Percentiles rank a stretch among this genome's conserved stretches.
Conservation (phyloP, 2,113 vertebrate species). For the Shinisaurus crocodilurus region DNA sequence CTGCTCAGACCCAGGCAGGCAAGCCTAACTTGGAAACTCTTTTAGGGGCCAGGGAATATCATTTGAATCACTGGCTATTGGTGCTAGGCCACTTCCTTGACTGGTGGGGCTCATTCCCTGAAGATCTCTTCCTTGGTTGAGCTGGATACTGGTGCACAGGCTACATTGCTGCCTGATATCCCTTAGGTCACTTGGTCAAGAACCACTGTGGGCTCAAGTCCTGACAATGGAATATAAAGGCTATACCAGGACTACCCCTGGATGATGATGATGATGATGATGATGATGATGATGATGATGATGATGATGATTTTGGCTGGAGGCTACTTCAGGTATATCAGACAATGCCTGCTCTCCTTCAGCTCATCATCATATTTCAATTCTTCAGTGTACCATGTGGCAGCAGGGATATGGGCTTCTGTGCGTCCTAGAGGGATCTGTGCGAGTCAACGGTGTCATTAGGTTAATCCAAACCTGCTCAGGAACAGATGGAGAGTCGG, state of each 20-base stretch:
- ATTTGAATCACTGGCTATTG: background rate
- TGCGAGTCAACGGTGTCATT: background rate
- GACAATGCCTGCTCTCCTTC: background rate
- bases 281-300: no score
- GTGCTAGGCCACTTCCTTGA: background rate
- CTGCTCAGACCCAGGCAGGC: background rate
- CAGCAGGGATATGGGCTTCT: background rate
- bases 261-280: no score
- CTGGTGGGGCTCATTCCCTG: background rate
- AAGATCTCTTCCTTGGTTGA: background rate
- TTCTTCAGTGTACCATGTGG: background rate
- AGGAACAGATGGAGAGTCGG: conserved; percentile 17
- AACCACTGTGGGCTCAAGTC: background rate
- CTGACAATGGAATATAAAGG: background rate
- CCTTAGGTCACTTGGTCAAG: background rate
- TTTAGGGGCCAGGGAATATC: background rate
- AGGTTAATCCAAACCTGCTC: background rate
- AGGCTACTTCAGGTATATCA: background rate
- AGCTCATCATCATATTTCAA: background rate
- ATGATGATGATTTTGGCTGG: no score
- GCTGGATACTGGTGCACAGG: background rate
- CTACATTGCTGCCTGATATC: background rate
- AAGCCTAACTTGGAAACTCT: no score
- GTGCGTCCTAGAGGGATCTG: background rate
- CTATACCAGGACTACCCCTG: background rate